Evolutionary conservation across 2,797 vertebrate genomes (phyloP), one percentile per base, ranked within the genome.

Genomic region (Sebastes itinus): DNA sequence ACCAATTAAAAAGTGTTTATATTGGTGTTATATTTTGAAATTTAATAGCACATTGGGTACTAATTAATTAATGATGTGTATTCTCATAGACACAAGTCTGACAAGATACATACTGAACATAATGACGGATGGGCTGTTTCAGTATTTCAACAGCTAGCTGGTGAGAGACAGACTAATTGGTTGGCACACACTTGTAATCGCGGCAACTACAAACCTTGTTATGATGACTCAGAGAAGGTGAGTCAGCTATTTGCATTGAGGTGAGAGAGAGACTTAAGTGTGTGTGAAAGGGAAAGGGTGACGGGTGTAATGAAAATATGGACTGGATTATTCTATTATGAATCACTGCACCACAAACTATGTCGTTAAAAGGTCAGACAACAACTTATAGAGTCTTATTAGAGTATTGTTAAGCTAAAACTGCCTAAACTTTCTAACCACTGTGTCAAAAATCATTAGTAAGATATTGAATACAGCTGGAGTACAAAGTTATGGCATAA

Each of bases 101-200:
- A 27, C 13, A 46, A 25, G 11, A 16, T 23, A 71, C 13, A 56
- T 16, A 54, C n/a, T 42, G 28, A 7, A 33, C 5, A 28, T 11
- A 30, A 13, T 18, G 52, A 32, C 4, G 7, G 1, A 7, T 25
- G 6, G 16, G 12, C 69, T 72, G 61, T 62, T 60, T 64, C 11
- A 52, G 30, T 54, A 22, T 70, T 71, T 69, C 14, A 46, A 38
- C 60, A 78, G 28, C 30, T 46, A 27, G n/a, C 61, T 20, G 25
- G 54, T 60, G 71, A 70, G 62, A 74, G 46, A 56, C 33, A 20
- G 22, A 60, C 38, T 71, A 79, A 84, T 73, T 75, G 30, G 42
- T 81, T 92, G 78, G 60, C 77, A 86, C 54, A 33, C 30, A 84
- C 67, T n/a, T 82, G 82, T 78, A 78, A 87, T 69, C 71, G 77